Evolutionary conservation across 2,113 vertebrate species (phyloP), one percentile per base, ranked within the genome.

Genomic region (Myxocyprinus asiaticus): DNA sequence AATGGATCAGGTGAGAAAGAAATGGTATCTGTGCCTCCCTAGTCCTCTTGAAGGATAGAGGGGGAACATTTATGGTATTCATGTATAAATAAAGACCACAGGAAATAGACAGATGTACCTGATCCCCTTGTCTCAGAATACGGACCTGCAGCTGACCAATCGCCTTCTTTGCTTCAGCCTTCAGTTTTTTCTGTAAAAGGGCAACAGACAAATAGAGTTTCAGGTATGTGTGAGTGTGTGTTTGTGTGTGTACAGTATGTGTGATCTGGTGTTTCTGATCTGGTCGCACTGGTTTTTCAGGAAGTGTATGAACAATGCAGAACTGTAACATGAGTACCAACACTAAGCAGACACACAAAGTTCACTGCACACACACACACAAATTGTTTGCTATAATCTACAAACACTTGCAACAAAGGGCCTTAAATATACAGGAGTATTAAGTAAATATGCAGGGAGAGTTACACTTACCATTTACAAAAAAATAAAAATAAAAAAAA

Each of bases 41-140:
- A 33, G 22, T 33, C 22, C 22, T 33, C 3, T 1, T 33, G 22
- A 33, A 33, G 22, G 1, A 33, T 33, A 33, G 22, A 33, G 22
- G 22, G 22, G 22, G 73, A 86, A 55, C 70, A 12, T 56, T 62
- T 15, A 15, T 22, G 5, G 11, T 48, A 59, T 63, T 17, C n/a
- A 64, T 12, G 33, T 4, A 14, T 33, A 59, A 33, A 33, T 33
- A 33, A 33, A 33, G 22, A 33, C 22, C 5, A 48, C 9, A 51
- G 42, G 56, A 17, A 64, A 56, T 11, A 17, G 17, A 76, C 7
- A 72, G 5, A 78, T 0, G 1, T 87, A 96, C 95, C 95, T 94
- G 88, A 86, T 96, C 95, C 83, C 93, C 95, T 71, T 93, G 91
- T 85, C 93, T 95, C 80, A 96, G 82, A 4, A 93, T 94, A 4